Base-by-base conservation (phyloP, 1,140 invertebrate species). In the Bombus confusus region DNA sequence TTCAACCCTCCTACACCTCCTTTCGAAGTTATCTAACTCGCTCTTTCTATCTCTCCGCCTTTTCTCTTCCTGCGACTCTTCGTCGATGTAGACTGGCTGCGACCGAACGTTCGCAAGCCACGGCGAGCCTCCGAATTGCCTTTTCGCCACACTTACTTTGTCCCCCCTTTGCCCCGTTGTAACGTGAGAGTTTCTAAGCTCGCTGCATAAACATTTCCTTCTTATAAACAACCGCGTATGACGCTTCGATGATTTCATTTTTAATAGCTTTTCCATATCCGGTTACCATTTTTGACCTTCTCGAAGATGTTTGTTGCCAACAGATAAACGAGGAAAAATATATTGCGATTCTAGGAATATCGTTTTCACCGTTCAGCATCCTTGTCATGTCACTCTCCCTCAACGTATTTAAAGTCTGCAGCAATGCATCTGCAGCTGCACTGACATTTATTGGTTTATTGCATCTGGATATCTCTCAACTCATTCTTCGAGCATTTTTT, bases 41-140 rank as follows among this genome's bases (percentile, higher is more conserved):
- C 47, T 83, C 59, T 71, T 25, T 85, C 76, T 72, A 4, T 79
- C 74, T 80, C 71, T 71, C 37, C 12, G 10, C 47, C 59, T 72
- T 52, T 80, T 69, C 72, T 71, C 64, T 86, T 86, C 78, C 52
- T 79, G 37, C 62, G 82, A 75, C 37, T 74, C 37, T 43, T 74
- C 43, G 28, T 59, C 79, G 37, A 31, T 68, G 18, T 71, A 62
- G 78, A 18, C 73, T 64, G 31, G 18, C 41, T 25, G 57, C 28
- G 34, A 31, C 62, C n/a, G 52, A 85, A 80, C 13, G 64, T 2
- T 41, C 31, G 57, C 57, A 43, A 77, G 43, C 39, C 37, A 81
- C 66, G 89, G 22, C 88, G 89, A 93, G 91, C 89, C 91, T 78
- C 88, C 88, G 79, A 87, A 86, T 88, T 74, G 31, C 28, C 66